phyloP scores from a whole-genome alignment of 2,797 vertebrate genomes.

The Enteromius argenteus region DNA sequence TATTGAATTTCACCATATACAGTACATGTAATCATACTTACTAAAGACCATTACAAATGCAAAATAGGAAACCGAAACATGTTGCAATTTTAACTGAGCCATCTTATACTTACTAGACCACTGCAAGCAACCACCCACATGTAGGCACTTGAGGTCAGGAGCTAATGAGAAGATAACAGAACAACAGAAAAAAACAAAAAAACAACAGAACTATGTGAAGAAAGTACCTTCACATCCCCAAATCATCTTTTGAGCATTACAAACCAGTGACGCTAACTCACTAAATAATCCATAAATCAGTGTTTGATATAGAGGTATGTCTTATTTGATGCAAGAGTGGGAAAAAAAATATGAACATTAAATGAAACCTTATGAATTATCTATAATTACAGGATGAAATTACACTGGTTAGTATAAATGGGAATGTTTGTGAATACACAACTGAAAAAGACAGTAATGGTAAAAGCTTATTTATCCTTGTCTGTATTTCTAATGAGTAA shows the following conservation, averaged over 20 bases:
- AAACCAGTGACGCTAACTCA: background rate
- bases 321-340: background rate
- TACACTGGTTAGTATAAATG: background rate
- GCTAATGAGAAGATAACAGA: slow-evolving; percentile 77
- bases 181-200: background rate
- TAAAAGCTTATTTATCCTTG: background rate
- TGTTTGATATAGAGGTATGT: background rate
- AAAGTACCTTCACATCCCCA: background rate
- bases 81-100: background rate
- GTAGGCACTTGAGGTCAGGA: slow-evolving; percentile 92
- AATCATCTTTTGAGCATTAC: background rate
- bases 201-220: background rate
- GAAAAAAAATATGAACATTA: background rate
- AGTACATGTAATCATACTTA: background rate
- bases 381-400: background rate
- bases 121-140: slow-evolving; percentile 95
- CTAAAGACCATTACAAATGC: background rate
- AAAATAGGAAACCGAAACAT: background rate
- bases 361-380: background rate
- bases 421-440: background rate
- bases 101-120: slow-evolving; percentile 88
- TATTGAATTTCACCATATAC: background rate
- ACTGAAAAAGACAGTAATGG: background rate
- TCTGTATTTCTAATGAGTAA: background rate
- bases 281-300: background rate